Evolutionary conservation across 2,113 vertebrate genomes (phyloP).

Genomic region (Ranitomeya variabilis): DNA sequence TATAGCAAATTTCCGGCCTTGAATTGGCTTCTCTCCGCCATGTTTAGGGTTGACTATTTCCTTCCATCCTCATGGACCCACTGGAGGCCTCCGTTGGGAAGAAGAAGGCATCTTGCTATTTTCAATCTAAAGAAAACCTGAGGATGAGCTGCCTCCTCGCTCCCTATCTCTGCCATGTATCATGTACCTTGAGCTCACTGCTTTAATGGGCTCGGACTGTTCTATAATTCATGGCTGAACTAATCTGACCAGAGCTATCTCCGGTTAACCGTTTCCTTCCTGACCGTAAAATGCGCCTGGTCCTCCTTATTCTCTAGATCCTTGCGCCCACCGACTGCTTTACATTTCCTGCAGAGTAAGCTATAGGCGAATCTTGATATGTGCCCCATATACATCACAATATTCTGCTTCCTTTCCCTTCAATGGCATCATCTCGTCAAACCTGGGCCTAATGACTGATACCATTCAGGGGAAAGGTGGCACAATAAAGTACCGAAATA

Average conservation of each 20-base stretch:
- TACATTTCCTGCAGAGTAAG: background rate
- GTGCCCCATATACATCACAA: no score
- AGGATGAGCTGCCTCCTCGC: background rate
- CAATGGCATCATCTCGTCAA: no score
- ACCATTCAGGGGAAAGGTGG: no score
- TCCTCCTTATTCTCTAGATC: background rate
- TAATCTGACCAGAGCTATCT: constrained; percentile 22
- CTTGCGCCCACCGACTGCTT: no score
- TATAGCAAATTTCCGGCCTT: no score
- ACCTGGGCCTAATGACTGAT: no score
- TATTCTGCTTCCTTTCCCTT: no score
- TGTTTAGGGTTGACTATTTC: background rate
- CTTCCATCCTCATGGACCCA: background rate
- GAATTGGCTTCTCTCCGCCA: background rate
- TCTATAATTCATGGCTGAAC: constrained; percentile 46
- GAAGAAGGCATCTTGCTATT: background rate
- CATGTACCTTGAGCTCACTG: constrained; percentile 19
- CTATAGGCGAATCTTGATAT: background rate
- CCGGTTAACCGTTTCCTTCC: background rate
- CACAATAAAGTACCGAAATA: no score
- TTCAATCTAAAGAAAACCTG: background rate
- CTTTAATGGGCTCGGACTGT: background rate
- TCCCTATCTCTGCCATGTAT: constrained; percentile 5
- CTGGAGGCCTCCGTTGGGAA: background rate
- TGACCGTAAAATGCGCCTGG: background rate